Percentiles rank a stretch among this genome's conserved stretches.
Conservation (phyloP, 2,888 invertebrate genomes). For the Noctua janthe region DNA sequence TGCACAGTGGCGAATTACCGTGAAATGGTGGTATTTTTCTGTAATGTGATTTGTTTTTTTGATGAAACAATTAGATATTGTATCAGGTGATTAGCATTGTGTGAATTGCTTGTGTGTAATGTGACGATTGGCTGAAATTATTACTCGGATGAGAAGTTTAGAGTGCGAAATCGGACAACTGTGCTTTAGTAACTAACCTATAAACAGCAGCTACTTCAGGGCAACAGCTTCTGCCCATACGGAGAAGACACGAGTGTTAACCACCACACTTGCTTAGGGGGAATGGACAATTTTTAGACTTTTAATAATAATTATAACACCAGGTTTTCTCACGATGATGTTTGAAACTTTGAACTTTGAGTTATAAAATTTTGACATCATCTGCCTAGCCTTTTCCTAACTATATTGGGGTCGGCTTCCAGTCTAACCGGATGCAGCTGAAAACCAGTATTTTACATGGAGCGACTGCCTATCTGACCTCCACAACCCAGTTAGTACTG, state of each 20-base stretch:
- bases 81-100: constrained; percentile 34
- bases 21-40: constrained; percentile 57
- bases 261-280: neutral
- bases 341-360: neutral
- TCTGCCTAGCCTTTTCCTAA: neutral
- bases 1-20: constrained; percentile 58
- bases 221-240: neutral
- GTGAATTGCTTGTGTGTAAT: constrained; percentile 8
- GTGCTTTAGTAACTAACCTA: neutral
- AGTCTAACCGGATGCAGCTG: too few relatives aligned
- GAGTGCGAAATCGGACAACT: neutral
- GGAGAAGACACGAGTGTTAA: neutral
- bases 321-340: neutral
- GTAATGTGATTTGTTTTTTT: constrained; percentile 47
- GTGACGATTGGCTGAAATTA: neutral
- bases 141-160: neutral
- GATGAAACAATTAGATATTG: constrained; percentile 51
- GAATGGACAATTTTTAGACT: neutral
- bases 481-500: too few relatives aligned
- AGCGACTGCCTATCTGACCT: too few relatives aligned
- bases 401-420: too few relatives aligned
- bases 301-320: neutral
- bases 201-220: neutral
- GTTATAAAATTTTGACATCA: neutral
- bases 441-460: too few relatives aligned